phyloP scores from a whole-genome alignment of 1,140 invertebrate genomes.

The Andrena cerasifolii region DNA sequence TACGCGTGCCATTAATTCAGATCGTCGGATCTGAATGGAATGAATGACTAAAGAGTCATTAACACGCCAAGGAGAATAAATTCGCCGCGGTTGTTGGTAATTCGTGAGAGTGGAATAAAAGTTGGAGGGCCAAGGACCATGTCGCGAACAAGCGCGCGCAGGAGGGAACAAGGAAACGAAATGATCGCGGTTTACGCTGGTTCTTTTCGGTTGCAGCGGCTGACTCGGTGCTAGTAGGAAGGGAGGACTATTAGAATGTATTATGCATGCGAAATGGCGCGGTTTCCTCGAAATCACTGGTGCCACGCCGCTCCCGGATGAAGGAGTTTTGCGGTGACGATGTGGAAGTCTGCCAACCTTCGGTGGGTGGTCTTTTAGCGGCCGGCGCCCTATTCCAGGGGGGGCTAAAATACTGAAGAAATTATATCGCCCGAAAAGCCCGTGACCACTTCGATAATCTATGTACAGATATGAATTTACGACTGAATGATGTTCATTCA shows the following conservation, averaged over 20 bases:
- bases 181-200: slow-evolving; percentile 62
- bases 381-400: slow-evolving; percentile 70
- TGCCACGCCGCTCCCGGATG: slow-evolving; percentile 77
- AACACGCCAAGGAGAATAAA: not conserved
- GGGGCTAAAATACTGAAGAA: slow-evolving; percentile 77
- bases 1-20: not conserved
- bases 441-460: slow-evolving; percentile 74
- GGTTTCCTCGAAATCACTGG: slow-evolving; percentile 77
- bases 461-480: slow-evolving; percentile 1
- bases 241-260: slow-evolving; percentile 73
- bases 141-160: slow-evolving; percentile 32
- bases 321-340: slow-evolving; percentile 81
- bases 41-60: not conserved
- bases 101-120: slow-evolving; percentile 30
- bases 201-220: slow-evolving; percentile 61
- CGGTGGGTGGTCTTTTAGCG: slow-evolving; percentile 76
- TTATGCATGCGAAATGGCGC: slow-evolving; percentile 76
- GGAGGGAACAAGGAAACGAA: slow-evolving; percentile 58
- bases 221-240: slow-evolving; percentile 55
- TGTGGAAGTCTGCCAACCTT: slow-evolving; percentile 80
- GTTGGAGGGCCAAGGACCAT: slow-evolving; percentile 17
- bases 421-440: slow-evolving; percentile 75
- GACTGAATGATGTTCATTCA: too few relatives aligned
- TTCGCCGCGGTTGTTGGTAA: slow-evolving; percentile 3
- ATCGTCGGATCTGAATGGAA: not conserved